Conservation (phyloP, 2,888 invertebrate genomes). For the Dorcus parallelipipedus region DNA sequence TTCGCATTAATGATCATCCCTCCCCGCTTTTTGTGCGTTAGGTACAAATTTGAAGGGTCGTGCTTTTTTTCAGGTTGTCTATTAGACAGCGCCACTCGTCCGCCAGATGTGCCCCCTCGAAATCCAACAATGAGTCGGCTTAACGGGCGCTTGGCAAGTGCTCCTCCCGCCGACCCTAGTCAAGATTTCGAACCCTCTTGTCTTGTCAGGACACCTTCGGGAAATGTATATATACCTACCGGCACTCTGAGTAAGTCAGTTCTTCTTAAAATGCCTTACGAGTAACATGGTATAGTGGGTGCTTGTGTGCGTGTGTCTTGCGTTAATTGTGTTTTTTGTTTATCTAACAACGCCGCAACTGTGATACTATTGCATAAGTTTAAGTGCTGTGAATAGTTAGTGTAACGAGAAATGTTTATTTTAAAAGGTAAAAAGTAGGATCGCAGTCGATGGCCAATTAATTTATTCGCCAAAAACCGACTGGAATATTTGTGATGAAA, state of each 20-base stretch:
- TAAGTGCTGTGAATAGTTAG: no score
- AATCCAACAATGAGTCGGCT: conserved; percentile 89
- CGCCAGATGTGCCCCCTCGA: conserved; percentile 86
- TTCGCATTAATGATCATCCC: conserved; percentile 14
- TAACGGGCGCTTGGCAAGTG: conserved; percentile 83
- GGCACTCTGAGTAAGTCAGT: conserved; percentile 60
- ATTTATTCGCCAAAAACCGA: no score
- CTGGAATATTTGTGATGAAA: no score
- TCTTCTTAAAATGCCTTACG: conserved; percentile 14
- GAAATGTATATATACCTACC: conserved; percentile 91
- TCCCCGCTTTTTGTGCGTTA: conserved; percentile 8
- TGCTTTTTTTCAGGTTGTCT: conserved; percentile 70
- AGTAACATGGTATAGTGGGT: not conserved
- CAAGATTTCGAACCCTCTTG: conserved; percentile 85
- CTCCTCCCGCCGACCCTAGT: conserved; percentile 65
- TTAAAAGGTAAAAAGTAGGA: no score
- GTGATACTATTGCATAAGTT: no score
- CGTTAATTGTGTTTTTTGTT: no score
- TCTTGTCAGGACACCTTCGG: conserved; percentile 86
- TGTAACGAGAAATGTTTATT: no score
- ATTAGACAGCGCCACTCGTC: conserved; percentile 76
- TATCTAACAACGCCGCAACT: no score
- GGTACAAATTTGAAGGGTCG: conserved; percentile 12
- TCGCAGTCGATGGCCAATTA: no score
- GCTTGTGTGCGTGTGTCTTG: conserved; percentile 1